A percentile compares a stretch with the other conserved stretches of the same genome.
phyloP scores from a whole-genome alignment of 2,888 invertebrate species.

The Drepana falcataria region DNA sequence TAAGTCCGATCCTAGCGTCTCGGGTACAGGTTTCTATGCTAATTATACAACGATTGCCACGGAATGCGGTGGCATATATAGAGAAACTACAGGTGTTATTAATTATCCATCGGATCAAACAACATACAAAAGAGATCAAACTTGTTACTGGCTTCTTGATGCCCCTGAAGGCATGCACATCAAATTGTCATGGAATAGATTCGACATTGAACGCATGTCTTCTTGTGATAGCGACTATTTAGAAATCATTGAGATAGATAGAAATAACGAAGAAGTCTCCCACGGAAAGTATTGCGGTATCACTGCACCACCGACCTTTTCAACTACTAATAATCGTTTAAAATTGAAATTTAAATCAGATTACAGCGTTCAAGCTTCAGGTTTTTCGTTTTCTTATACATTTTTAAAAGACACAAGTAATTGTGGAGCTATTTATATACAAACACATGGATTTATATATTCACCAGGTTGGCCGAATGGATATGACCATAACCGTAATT shows the following conservation, averaged over 20 bases:
- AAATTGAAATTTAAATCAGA: conserved; percentile 84
- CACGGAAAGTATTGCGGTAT: conserved; percentile 84
- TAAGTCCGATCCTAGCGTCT: conserved; percentile 74
- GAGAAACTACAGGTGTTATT: conserved; percentile 79
- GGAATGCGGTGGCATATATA: conserved; percentile 87
- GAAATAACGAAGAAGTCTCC: conserved; percentile 46
- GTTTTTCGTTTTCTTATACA: conserved; percentile 86
- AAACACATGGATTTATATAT: conserved; percentile 82
- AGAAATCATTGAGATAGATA: conserved; percentile 81
- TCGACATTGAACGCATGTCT: conserved; percentile 82
- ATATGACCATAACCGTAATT: conserved; percentile 85
- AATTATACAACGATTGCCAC: conserved; percentile 84
- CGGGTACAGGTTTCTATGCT: conserved; percentile 85
- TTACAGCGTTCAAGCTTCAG: conserved; percentile 61
- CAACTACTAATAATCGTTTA: conserved; percentile 83
- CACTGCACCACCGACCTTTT: conserved; percentile 81
- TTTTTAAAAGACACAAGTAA: conserved; percentile 55
- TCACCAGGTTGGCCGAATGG: conserved; percentile 88
- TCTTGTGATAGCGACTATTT: conserved; percentile 82
- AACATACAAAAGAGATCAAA: conserved; percentile 61
- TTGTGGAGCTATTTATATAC: conserved; percentile 86
- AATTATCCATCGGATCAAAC: conserved; percentile 73
- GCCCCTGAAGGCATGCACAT: conserved; percentile 84
- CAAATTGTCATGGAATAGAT: conserved; percentile 85
- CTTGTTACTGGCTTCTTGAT: conserved; percentile 87